Evolutionary conservation across 2,888 invertebrate species (phyloP).

Genomic region (Pomacea canaliculata): DNA sequence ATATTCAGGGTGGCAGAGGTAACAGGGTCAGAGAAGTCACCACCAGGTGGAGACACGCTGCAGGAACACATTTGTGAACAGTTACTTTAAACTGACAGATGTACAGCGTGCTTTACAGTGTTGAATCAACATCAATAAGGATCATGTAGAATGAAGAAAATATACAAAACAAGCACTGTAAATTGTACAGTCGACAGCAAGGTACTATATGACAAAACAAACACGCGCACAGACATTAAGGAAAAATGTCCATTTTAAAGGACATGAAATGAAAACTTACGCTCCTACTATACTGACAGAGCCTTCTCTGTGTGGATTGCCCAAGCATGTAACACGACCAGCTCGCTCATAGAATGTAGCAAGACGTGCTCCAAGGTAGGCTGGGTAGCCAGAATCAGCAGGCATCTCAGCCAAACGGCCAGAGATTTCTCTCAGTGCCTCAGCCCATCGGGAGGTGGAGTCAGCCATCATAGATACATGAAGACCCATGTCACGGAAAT

Average conservation of each 20-base stretch:
- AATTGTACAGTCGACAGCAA: too few species aligned
- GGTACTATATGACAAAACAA: too few species aligned
- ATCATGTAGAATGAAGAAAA: too few species aligned
- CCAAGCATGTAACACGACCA: slow-evolving; percentile 95
- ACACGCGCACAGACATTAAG: too few species aligned
- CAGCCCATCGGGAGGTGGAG: slow-evolving; percentile 99
- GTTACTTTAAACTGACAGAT: too few species aligned
- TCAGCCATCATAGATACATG: slow-evolving; percentile 99
- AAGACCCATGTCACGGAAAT: slow-evolving; percentile 98
- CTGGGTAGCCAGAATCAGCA: slow-evolving; percentile 95
- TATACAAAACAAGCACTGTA: too few species aligned
- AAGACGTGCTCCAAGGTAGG: slow-evolving; percentile 96
- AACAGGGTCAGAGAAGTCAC: slow-evolving; percentile 99
- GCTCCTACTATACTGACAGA: slow-evolving; percentile 99
- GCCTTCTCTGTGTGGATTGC: slow-evolving; percentile 98
- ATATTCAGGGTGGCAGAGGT: slow-evolving; percentile 99
- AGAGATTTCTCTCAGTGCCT: slow-evolving; percentile 99
- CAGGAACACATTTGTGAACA: not conserved
- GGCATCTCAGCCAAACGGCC: slow-evolving; percentile 99
- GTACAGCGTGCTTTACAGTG: too few species aligned
- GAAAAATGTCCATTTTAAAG: too few species aligned
- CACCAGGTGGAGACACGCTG: slow-evolving; percentile 96
- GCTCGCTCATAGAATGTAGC: slow-evolving; percentile 99
- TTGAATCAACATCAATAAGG: too few species aligned
- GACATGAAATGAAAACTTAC: slow-evolving; percentile 61